Percentiles rank a stretch among this genome's conserved stretches.
Conservation (phyloP, 2,888 invertebrate species). For the Nephrotoma appendiculata region DNA sequence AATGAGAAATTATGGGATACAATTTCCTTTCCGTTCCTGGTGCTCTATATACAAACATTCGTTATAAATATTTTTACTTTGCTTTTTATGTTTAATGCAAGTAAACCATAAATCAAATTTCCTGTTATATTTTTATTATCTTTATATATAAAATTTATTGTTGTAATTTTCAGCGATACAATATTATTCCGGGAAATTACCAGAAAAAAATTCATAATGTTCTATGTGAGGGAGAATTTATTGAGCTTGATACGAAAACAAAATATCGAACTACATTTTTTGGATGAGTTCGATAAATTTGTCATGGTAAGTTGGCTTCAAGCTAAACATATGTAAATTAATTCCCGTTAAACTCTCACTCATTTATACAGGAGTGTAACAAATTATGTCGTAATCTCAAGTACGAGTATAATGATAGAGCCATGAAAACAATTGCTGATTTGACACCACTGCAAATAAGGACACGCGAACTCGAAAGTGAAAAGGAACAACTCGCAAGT, state of each 20-base stretch:
- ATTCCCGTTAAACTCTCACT: not conserved
- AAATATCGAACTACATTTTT: conserved; percentile 8
- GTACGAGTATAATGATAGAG: not conserved
- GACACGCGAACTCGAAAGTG: not conserved
- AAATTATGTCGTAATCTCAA: not conserved
- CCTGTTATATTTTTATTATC: not conserved
- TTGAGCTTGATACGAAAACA: conserved; percentile 8
- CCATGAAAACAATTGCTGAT: not conserved
- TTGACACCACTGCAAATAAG: not conserved
- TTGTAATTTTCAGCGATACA: not conserved
- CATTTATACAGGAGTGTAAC: not conserved
- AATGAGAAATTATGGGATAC: not conserved
- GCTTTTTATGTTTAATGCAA: not conserved
- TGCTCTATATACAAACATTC: not conserved
- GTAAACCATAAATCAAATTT: not conserved
- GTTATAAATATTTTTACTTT: not conserved
- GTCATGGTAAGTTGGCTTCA: not conserved
- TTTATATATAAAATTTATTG: not conserved
- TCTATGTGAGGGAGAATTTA: conserved; percentile 9
- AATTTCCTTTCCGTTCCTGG: not conserved
- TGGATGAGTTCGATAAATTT: conserved; percentile 9
- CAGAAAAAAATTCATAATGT: conserved; percentile 4
- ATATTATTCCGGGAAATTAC: conserved; percentile 4
- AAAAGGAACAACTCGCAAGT: not conserved
- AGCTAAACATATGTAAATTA: no score